Conservation (phyloP, 2,113 vertebrate genomes). For the Chionis minor region DNA sequence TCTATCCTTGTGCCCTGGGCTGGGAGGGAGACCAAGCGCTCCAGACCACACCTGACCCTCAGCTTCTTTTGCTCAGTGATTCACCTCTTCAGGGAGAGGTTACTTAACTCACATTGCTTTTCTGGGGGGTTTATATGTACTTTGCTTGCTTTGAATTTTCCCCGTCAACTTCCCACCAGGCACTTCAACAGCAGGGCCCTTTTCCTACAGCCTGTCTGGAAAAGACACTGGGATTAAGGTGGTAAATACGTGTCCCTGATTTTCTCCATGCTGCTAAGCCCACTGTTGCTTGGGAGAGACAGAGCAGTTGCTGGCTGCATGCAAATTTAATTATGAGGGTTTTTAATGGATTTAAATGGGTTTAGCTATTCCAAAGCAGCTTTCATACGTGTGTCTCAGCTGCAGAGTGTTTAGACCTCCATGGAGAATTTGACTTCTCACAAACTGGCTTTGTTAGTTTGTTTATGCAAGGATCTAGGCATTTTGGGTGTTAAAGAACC, state of each 20-base stretch:
- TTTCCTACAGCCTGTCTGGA: not conserved
- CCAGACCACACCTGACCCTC: accelerated
- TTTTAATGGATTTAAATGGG: slow-evolving; percentile 41
- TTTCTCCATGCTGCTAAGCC: not conserved
- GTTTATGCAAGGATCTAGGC: slow-evolving; percentile 17
- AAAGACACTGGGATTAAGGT: not conserved
- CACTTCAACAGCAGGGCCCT: not conserved
- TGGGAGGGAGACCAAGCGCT: not conserved
- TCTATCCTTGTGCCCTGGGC: accelerated
- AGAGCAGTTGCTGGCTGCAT: not conserved
- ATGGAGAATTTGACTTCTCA: slow-evolving; percentile 10
- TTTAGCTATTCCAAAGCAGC: slow-evolving; percentile 44
- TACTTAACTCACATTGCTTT: not conserved
- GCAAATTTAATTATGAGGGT: slow-evolving; percentile 33
- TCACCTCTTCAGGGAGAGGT: not conserved
- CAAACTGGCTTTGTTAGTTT: not conserved
- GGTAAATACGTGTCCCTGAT: not conserved
- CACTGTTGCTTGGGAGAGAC: not conserved
- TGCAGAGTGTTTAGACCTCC: slow-evolving; percentile 14
- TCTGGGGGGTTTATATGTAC: accelerated
- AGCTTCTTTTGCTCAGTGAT: not conserved
- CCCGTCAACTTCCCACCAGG: not conserved
- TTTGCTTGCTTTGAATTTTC: not conserved
- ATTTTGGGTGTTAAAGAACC: not conserved
- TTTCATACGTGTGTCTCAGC: not conserved